Evolutionary conservation across 2,797 vertebrate species (phyloP).

Genomic region (Lutjanus argentimaculatus): DNA sequence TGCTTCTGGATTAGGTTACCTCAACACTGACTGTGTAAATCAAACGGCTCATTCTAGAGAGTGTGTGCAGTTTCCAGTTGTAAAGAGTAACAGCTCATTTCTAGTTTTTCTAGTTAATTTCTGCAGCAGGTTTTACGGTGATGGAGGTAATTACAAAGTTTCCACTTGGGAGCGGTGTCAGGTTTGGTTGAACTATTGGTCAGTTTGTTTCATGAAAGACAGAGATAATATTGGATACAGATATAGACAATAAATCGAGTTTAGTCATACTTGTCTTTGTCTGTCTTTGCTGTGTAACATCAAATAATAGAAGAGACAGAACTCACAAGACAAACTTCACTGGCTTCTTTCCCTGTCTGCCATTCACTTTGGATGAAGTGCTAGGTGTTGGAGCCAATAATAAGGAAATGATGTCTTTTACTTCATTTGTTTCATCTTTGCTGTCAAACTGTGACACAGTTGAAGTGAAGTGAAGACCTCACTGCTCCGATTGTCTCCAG

Average conservation of each 20-base stretch:
- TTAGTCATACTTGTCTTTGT: neutral
- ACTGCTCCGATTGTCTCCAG: neutral
- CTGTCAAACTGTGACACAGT: slow-evolving; percentile 19
- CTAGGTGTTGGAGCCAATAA: slow-evolving; percentile 15
- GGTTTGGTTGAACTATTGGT: no score
- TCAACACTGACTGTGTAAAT: slow-evolving; percentile 34
- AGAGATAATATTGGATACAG: no score
- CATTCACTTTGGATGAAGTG: neutral
- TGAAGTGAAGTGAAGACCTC: neutral
- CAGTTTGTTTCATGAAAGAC: no score
- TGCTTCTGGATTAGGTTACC: slow-evolving; percentile 41
- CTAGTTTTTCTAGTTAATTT: neutral
- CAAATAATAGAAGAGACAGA: neutral
- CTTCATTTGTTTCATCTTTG: slow-evolving; percentile 11
- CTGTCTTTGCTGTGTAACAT: neutral
- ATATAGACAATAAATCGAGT: no score
- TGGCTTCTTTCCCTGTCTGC: slow-evolving; percentile 1
- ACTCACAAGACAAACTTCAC: neutral
- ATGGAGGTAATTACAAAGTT: neutral
- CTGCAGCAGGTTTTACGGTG: slow-evolving; percentile 5
- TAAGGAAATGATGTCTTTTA: slow-evolving; percentile 4
- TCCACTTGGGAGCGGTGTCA: neutral
- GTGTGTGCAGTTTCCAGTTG: neutral
- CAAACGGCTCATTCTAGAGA: slow-evolving; percentile 21
- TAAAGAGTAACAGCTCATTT: neutral